Conservation (phyloP, 1,140 invertebrate species). For the Drosophila pseudoobscura region DNA sequence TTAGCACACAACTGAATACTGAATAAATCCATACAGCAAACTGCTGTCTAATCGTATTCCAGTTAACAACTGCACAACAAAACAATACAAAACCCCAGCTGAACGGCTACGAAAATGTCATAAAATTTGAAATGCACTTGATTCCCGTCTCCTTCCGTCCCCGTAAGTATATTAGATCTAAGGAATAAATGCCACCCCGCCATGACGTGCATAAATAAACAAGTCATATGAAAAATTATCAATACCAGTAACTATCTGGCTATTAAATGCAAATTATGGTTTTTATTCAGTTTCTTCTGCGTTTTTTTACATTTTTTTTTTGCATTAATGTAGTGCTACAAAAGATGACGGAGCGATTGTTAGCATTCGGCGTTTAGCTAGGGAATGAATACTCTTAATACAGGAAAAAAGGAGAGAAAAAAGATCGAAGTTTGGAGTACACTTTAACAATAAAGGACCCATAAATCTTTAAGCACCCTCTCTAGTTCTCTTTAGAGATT, state of each 20-base stretch:
- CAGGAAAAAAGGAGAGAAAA: background rate
- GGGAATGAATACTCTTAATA: background rate
- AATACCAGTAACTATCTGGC: slow-evolving; percentile 26
- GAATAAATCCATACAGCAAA: slow-evolving; percentile 33
- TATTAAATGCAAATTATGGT: slow-evolving; percentile 52
- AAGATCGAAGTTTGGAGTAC: background rate
- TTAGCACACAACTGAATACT: slow-evolving; percentile 35
- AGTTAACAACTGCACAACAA: slow-evolving; percentile 8
- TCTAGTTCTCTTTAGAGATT: no score
- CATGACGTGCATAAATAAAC: slow-evolving; percentile 65
- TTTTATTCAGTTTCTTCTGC: slow-evolving; percentile 28
- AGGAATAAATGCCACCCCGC: slow-evolving; percentile 14
- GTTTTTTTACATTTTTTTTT: background rate
- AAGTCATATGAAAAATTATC: slow-evolving; percentile 36
- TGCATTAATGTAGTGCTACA: background rate
- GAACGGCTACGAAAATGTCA: background rate
- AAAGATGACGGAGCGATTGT: slow-evolving; percentile 40
- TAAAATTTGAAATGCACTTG: slow-evolving; percentile 34
- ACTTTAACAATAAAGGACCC: no score
- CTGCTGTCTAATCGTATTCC: slow-evolving; percentile 24
- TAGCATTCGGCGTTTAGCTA: slow-evolving; percentile 1
- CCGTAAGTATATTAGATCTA: background rate
- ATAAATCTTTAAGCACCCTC: no score
- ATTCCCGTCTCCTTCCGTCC: background rate
- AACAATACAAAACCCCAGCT: slow-evolving; percentile 8